phyloP scores from a whole-genome alignment of 2,113 vertebrate species.

The Tonatia bakeri region DNA sequence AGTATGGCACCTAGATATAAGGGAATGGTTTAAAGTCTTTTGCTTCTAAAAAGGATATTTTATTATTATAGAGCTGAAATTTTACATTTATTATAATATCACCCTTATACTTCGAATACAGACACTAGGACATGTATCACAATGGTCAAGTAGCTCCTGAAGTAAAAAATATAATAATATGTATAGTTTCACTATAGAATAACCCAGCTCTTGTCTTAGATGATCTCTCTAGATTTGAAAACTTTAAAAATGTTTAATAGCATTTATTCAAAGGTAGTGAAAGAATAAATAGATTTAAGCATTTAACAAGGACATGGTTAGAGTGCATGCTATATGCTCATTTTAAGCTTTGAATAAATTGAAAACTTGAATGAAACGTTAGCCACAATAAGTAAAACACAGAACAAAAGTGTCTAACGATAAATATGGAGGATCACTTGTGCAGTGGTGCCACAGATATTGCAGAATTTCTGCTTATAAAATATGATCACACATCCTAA shows the following conservation, averaged over 20 bases:
- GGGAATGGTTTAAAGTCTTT: not conserved
- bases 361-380: not conserved
- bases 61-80: not conserved
- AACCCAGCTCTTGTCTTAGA: not conserved
- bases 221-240: not conserved
- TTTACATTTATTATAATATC: not conserved
- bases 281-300: not conserved
- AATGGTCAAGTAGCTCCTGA: not conserved
- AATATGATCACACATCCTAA: not conserved
- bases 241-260: not conserved
- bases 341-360: not conserved
- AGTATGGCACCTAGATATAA: not conserved
- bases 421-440: not conserved
- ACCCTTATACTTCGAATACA: not conserved
- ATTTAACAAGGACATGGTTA: not conserved
- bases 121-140: not conserved
- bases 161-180: not conserved
- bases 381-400: not conserved
- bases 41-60: not conserved
- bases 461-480: not conserved
- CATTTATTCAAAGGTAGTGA: not conserved
- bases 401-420: not conserved
- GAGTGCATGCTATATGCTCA: not conserved
- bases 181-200: not conserved
- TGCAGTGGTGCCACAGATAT: not conserved